Percentiles rank a stretch among this genome's conserved stretches.
Conservation (phyloP, 2,888 invertebrate genomes). For the Lochmaea capreae region DNA sequence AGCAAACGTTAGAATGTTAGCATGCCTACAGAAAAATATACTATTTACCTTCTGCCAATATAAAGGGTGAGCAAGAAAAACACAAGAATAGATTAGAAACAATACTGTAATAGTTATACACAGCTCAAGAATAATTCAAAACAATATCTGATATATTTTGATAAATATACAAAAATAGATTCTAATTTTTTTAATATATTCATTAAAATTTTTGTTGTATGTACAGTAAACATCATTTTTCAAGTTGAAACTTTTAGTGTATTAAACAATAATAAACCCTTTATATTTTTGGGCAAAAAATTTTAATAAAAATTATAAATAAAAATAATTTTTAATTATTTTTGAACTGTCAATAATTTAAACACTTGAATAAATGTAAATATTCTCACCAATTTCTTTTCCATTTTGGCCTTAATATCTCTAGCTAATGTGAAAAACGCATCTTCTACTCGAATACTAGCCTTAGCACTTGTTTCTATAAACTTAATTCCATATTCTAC, state of each 20-base stretch:
- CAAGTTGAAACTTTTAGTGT: too few relatives aligned
- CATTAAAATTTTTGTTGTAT: too few relatives aligned
- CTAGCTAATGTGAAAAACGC: conserved; percentile 97
- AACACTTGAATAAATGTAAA: conserved; percentile 6
- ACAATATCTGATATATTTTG: background rate
- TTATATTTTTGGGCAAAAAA: too few relatives aligned
- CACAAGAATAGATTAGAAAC: conserved; percentile 51
- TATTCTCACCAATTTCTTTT: conserved; percentile 91
- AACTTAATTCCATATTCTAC: conserved; percentile 99
- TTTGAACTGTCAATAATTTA: conserved; percentile 12
- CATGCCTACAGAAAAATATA: conserved; percentile 52
- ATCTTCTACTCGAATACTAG: conserved; percentile 96
- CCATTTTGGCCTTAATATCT: conserved; percentile 98
- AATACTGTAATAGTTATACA: conserved; percentile 19
- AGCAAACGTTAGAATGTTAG: conserved; percentile 22
- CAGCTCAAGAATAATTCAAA: conserved; percentile 22
- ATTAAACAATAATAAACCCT: too few relatives aligned
- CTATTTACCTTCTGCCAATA: conserved; percentile 64
- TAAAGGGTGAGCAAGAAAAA: conserved; percentile 58
- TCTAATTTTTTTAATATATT: too few relatives aligned
- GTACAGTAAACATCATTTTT: too few relatives aligned
- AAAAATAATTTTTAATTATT: conserved; percentile 7
- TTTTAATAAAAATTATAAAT: too few relatives aligned
- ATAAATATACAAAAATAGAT: background rate
- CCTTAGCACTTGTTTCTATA: conserved; percentile 99